phyloP scores from a whole-genome alignment of 2,797 vertebrate genomes.

The Sylvilagus floridanus region DNA sequence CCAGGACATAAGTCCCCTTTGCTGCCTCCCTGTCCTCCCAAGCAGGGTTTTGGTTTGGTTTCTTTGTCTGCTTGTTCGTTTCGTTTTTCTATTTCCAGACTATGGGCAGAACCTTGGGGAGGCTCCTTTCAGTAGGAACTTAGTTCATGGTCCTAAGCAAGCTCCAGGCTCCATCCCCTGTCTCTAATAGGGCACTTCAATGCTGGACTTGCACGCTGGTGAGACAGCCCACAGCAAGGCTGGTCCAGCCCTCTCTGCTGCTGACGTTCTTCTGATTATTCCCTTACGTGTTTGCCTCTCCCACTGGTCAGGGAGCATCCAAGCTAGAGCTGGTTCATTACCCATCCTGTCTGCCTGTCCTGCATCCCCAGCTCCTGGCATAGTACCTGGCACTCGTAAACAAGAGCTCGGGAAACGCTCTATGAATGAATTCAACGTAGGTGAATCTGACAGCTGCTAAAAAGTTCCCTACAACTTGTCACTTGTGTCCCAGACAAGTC shows the following conservation, averaged over 20 bases:
- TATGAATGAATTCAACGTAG: constrained; percentile 8
- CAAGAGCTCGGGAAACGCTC: not conserved
- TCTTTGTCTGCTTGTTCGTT: not conserved
- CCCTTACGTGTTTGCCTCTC: not conserved
- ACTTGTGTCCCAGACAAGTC: constrained; percentile 6
- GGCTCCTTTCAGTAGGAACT: not conserved
- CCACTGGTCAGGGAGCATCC: not conserved
- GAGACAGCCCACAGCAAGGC: not conserved
- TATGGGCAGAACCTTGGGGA: not conserved
- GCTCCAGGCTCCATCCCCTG: not conserved
- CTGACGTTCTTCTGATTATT: not conserved
- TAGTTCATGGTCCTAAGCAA: not conserved
- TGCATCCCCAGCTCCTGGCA: not conserved
- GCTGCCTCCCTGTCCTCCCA: not conserved
- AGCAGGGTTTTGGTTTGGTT: not conserved
- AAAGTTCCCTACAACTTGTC: constrained; percentile 28
- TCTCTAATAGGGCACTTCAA: not conserved
- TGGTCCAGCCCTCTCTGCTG: not conserved
- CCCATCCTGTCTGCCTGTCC: not conserved
- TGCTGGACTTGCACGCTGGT: not conserved
- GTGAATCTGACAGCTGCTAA: constrained; percentile 48
- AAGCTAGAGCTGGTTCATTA: too few relatives aligned
- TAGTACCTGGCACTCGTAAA: not conserved
- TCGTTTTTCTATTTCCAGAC: not conserved
- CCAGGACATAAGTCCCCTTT: not conserved